Evolutionary conservation across 2,888 invertebrate genomes (phyloP).

Genomic region (Harpalus rubripes): DNA sequence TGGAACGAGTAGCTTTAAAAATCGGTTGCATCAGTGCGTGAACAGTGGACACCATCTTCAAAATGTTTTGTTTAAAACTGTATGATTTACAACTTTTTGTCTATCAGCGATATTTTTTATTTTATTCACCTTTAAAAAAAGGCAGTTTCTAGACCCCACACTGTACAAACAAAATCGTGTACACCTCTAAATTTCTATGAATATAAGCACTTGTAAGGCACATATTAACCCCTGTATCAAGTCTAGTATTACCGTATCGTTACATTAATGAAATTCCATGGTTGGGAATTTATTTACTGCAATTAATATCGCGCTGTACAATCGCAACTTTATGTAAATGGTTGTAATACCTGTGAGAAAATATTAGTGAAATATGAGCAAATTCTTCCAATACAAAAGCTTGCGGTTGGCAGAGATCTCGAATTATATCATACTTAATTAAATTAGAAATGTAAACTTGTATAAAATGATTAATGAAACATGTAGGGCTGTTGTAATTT

Average conservation of each 20-base stretch:
- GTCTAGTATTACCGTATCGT: constrained; percentile 27
- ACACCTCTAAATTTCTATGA: no score
- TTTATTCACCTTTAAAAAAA: no score
- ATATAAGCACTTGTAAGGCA: no score
- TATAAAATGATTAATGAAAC: constrained; percentile 2
- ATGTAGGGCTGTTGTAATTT: neutral
- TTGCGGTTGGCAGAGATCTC: neutral
- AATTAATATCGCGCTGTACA: constrained; percentile 50
- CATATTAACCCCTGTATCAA: neutral
- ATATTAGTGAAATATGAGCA: constrained; percentile 29
- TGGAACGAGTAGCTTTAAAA: no score
- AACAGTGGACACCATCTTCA: no score
- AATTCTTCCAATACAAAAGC: neutral
- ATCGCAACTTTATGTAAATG: constrained; percentile 55
- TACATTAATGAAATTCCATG: constrained; percentile 64
- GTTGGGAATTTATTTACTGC: constrained; percentile 24
- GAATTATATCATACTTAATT: constrained; percentile 28
- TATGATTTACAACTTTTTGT: no score
- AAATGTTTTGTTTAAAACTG: no score
- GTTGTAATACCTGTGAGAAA: constrained; percentile 57
- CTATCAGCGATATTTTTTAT: no score
- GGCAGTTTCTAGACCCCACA: no score
- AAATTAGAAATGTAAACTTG: constrained; percentile 18
- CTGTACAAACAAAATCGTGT: no score
- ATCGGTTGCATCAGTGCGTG: no score